Evolutionary conservation across 2,113 vertebrate genomes (phyloP), one percentile per base, ranked within the genome.

Genomic region (Cariama cristata): DNA sequence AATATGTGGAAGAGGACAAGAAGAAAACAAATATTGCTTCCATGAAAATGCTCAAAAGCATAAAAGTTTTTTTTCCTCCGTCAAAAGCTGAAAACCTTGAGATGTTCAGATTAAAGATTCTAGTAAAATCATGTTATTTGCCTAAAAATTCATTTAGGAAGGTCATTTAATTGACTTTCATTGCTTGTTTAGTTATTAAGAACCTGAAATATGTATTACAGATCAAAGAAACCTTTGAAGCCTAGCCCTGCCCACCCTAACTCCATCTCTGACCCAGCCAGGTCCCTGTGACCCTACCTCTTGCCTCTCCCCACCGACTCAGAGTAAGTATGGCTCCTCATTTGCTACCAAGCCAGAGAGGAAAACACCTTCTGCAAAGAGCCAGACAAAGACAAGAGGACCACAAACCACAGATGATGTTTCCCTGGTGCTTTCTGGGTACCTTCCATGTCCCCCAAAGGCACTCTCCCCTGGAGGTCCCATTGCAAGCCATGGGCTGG

Each of bases 281-380:
- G 12, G 38, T 40, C 38, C 67, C 45, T 6, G 1, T 3, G 15
- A 24, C 23, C 56, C 56, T 12, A 24, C 26, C 72, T 58, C 45
- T 49, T 4, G 0, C 15, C 13, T 33, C 30, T n/a, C 28, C 27
- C 44, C 38, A 22, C 35, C 7, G 2, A 20, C 21, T 20, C 2
- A 1, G 33, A 24, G 33, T 5, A 47, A 62, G 22, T 1, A 12
- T 0, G 7, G 59, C 17, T 73, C 32, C 11, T 66, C 17, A 12
- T 32, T 35, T 2, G 1, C 28, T n/a, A 13, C 28, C 2, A 1
- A 62, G 38, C 9, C 47, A 8, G 22, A 12, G 33, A 27, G 27
- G 10, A 47, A 62, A 47, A 33, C 1, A 0, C 13, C 2, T 40
- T 18, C 28, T 17, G 28, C 24, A 55, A 38, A 75, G 30, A 55